Percentiles rank a stretch among this genome's conserved stretches.
phyloP scores from a whole-genome alignment of 2,888 invertebrate genomes.

The Hylaea fasciaria region DNA sequence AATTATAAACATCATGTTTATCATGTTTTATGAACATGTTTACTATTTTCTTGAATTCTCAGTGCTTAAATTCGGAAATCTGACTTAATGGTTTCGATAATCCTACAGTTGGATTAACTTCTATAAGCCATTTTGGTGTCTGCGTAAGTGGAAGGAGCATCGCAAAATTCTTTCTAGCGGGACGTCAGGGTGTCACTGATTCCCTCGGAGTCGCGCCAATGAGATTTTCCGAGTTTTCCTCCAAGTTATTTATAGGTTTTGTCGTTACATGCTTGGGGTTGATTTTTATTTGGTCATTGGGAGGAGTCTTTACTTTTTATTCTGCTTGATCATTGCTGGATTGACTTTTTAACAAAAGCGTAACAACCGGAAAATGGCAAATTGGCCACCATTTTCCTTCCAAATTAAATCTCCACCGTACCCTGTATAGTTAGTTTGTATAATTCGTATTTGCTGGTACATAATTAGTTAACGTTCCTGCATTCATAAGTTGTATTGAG shows the following conservation, averaged over 20 bases:
- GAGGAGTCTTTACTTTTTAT: slow-evolving; percentile 31
- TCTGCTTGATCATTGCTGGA: slow-evolving; percentile 22
- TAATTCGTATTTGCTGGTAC: no score
- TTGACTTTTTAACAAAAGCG: slow-evolving; percentile 29
- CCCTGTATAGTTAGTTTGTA: no score
- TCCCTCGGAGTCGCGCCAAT: slow-evolving; percentile 52
- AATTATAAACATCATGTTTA: no score
- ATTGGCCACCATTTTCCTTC: neutral
- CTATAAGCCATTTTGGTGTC: slow-evolving; percentile 1
- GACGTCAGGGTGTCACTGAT: slow-evolving; percentile 49
- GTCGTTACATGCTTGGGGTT: slow-evolving; percentile 38
- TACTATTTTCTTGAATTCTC: no score
- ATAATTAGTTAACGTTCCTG: no score
- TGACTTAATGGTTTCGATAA: neutral
- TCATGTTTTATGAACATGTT: no score
- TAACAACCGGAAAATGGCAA: neutral
- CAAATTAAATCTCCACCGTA: no score
- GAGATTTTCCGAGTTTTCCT: slow-evolving; percentile 56
- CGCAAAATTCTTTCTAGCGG: slow-evolving; percentile 41
- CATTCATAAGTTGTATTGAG: no score
- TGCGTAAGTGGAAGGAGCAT: slow-evolving; percentile 30
- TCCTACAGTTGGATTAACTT: neutral
- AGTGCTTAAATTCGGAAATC: neutral
- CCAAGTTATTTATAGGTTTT: slow-evolving; percentile 49
- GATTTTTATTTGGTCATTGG: slow-evolving; percentile 37